Percentiles rank a stretch among this genome's conserved stretches.
Conservation (phyloP, 2,797 vertebrate genomes). For the Scolopax rusticola region DNA sequence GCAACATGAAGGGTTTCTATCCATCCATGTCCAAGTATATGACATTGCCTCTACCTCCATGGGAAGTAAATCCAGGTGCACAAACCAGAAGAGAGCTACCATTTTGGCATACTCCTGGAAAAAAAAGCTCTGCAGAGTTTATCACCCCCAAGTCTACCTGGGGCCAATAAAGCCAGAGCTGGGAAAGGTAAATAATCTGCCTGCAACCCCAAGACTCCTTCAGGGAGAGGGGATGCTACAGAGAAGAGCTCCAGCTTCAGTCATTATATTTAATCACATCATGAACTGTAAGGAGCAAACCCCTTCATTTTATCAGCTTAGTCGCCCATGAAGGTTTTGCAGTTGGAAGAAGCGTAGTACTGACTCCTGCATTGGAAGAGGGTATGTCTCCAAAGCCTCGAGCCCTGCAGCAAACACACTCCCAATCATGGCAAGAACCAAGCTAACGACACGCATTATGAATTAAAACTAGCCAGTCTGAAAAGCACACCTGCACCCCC, state of each 20-base stretch:
- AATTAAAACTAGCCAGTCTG: background rate
- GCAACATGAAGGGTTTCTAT: background rate
- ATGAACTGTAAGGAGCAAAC: background rate
- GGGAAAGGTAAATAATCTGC: background rate
- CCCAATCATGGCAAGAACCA: background rate
- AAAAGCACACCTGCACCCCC: background rate
- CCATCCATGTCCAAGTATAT: background rate
- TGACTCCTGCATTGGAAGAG: background rate
- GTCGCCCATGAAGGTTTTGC: background rate
- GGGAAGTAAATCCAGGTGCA: background rate
- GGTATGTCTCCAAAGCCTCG: background rate
- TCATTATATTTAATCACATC: background rate
- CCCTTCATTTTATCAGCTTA: background rate
- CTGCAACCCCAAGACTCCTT: background rate
- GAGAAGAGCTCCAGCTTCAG: background rate
- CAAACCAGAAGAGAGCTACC: background rate
- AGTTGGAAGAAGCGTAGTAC: background rate
- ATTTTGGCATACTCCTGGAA: background rate
- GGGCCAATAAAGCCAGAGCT: background rate
- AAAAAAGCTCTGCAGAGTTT: background rate
- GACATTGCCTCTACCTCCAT: background rate
- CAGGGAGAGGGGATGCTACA: background rate
- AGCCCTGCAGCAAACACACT: background rate
- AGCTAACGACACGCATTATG: background rate
- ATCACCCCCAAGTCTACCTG: background rate